Evolutionary conservation across 2,113 vertebrate species (phyloP).

Genomic region (Lampris incognitus): DNA sequence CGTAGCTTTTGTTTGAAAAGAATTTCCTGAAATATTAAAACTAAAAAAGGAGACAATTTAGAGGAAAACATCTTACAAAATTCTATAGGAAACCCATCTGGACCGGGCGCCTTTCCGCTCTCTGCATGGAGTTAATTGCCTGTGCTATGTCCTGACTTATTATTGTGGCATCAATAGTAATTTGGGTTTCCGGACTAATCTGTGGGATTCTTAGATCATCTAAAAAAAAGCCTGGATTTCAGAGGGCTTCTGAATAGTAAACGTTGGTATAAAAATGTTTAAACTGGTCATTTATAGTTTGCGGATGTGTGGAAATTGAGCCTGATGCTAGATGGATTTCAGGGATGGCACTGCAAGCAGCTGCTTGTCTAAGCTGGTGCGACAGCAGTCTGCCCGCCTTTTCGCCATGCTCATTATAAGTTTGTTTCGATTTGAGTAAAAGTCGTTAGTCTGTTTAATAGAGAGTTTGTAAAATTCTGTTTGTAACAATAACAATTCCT

Average conservation of each 20-base stretch:
- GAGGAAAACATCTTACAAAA: background rate
- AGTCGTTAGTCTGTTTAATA: too few species aligned
- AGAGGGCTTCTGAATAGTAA: background rate
- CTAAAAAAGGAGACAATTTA: background rate
- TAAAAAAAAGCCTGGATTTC: background rate
- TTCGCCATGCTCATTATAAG: too few species aligned
- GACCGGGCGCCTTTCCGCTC: background rate
- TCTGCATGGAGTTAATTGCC: slow-evolving; percentile 4
- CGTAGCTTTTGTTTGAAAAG: background rate
- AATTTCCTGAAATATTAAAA: background rate
- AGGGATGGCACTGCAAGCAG: too few species aligned
- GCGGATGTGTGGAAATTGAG: too few species aligned
- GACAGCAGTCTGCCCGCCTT: too few species aligned
- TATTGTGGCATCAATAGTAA: background rate
- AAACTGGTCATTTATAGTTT: too few species aligned
- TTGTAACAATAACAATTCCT: too few species aligned
- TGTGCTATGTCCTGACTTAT: background rate
- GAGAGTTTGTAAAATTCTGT: too few species aligned
- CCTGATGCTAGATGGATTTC: too few species aligned
- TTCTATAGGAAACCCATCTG: background rate
- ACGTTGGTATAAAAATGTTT: too few species aligned
- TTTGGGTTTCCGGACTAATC: background rate
- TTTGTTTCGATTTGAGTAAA: too few species aligned
- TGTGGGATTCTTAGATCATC: background rate
- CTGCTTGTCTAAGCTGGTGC: too few species aligned